Base-by-base conservation (phyloP, 2,797 vertebrate species). In the Chaetodon trifasciatus region DNA sequence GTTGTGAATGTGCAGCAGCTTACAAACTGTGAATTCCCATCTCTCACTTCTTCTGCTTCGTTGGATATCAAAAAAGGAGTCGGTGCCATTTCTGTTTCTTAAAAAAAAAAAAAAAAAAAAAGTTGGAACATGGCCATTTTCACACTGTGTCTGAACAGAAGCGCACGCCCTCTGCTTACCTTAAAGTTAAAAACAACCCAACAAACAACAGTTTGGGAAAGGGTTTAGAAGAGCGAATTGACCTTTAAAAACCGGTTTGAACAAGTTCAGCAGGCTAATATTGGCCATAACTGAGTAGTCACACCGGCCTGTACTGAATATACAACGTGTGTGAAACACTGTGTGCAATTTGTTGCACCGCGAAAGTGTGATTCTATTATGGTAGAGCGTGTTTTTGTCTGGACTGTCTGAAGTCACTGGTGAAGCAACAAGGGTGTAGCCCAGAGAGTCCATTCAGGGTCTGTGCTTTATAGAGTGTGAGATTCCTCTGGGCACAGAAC, bases 401-500 rank as follows among this genome's bases (percentile, higher is more conserved):
- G 64, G 11, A 6, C 42, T 37, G 70, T 82, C 47, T 80, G 47
- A 81, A 77, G 64, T 60, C 55, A 63, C n/a, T 71, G 57, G 62
- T 86, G 70, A 82, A 81, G 81, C 57, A 86, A 78, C 62, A 74
- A 82, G 86, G 86, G 88, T 89, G 89, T 84, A 79, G 77, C 76
- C 78, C 35, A 63, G 12, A 70, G 61, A 82, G 58, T 81, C 81
- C 46, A 56, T 57, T 67, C 73, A 75, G 60, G 11, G 28, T 74
- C 78, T 73, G 68, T 37, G 35, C 83, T 91, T 88, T 70, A 86
- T 74, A 72, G 71, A 85, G 69, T 49, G 78, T 77, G 72, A 82
- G 74, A 88, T 76, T 86, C 83, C 78, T 83, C 44, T 58, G 60
- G 76, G 71, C 78, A 80, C 68, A 32, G 37, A 83, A 86, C 87